phyloP scores from a whole-genome alignment of 2,113 vertebrate genomes.

The Galbula dea region DNA sequence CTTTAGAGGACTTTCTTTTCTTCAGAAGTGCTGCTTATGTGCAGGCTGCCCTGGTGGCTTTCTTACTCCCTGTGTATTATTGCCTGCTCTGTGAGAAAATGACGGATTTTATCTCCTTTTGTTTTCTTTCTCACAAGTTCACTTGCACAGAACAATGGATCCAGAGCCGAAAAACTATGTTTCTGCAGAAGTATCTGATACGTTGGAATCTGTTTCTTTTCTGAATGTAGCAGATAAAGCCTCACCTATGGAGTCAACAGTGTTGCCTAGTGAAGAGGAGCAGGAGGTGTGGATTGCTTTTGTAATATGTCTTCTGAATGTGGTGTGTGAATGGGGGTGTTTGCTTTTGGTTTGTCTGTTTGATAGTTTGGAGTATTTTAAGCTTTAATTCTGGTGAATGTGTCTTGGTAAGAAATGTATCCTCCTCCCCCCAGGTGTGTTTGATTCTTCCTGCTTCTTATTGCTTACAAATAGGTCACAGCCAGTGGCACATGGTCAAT shows the following conservation, averaged over 20 bases:
- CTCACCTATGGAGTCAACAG: conserved; percentile 12
- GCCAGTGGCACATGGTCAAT: rapidly evolving
- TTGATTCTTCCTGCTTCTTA: background rate
- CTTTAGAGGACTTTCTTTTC: rapidly evolving
- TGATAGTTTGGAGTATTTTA: too few relatives aligned
- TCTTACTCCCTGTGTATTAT: background rate
- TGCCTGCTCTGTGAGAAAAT: background rate
- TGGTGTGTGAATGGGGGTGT: too few relatives aligned
- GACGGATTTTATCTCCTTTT: rapidly evolving
- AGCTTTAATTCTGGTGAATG: background rate
- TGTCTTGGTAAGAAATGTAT: background rate
- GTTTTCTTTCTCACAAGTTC: background rate
- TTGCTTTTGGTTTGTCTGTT: rapidly evolving
- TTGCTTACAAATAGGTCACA: background rate
- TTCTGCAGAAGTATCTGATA: background rate
- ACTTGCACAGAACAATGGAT: background rate
- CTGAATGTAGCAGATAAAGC: background rate
- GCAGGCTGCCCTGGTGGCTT: rapidly evolving
- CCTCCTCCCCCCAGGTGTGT: background rate
- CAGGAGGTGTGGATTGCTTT: conserved; percentile 23
- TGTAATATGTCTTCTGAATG: background rate
- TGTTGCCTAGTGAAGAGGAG: background rate
- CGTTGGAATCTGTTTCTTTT: background rate
- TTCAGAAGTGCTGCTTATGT: rapidly evolving
- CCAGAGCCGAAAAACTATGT: background rate